These are phyloP conservation scores for Chironomus striatipennis DNA, from an alignment of 1,140 invertebrate genomes.

Conservation along the genomic window DNA sequence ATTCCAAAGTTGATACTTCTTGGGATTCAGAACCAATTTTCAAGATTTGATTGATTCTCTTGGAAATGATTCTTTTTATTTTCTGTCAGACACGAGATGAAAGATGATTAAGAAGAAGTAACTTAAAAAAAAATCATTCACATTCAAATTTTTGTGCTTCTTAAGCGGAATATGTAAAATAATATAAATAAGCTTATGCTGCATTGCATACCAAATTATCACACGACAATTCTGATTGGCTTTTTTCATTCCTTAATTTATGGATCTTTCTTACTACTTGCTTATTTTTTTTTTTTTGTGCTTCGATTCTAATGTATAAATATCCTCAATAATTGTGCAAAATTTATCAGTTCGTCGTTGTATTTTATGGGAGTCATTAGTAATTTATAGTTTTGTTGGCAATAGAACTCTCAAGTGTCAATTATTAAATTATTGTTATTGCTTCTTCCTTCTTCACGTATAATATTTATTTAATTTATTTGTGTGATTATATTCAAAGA, in stretches of 20 bases:
- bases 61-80: too few species aligned
- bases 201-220: slow-evolving; percentile 9
- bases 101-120: background rate
- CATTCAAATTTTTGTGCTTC: slow-evolving; percentile 4
- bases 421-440: background rate
- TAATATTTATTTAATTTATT: background rate
- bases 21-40: too few species aligned
- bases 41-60: too few species aligned
- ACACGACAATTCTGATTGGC: background rate
- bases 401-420: background rate
- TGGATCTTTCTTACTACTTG: background rate
- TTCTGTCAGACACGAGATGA: background rate
- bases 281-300: background rate
- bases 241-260: background rate
- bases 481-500: background rate
- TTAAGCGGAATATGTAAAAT: background rate
- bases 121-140: background rate
- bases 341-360: slow-evolving; percentile 9
- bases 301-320: slow-evolving; percentile 17
- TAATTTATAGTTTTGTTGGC: background rate
- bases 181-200: slow-evolving; percentile 7
- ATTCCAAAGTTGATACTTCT: too few species aligned
- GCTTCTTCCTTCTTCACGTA: too few species aligned
- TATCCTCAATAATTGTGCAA: background rate
- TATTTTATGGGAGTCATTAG: background rate